Evolutionary conservation across 2,888 invertebrate species (phyloP), one percentile per base, ranked within the genome.

Genomic region (Tiphia femorata): DNA sequence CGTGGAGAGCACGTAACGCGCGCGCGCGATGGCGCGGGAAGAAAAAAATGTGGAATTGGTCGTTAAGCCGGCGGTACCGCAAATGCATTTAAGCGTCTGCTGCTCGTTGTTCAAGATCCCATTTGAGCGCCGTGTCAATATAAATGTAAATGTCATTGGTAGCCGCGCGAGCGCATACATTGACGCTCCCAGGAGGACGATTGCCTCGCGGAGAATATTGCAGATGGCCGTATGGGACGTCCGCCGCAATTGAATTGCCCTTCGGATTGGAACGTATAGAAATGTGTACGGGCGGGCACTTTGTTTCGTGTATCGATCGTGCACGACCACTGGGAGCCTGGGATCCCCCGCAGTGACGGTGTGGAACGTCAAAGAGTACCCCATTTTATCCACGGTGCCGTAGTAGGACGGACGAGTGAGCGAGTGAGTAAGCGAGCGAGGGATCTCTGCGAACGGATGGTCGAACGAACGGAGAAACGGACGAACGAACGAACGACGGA

Each of bases 121-220:
- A 76, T 76, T 75, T 65, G 61, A 59, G 58, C 62, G 67, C 60
- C 70, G 72, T 75, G 77, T 80, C 79, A 77, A 80, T 80, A 80
- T 80, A 80, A 80, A 80, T 80, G 80, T 80, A 80, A 80, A 80
- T 80, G 78, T 77, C 78, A 78, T 77, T 75, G 74, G 67, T 55
- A 61, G 69, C 54, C 51, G 65, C 61, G 66, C 67, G 64, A 60
- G 62, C 64, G 67, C 73, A 71, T 70, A 72, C 72, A 75, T 75
- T 70, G 66, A 67, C 70, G 67, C 57, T 74, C 72, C 60, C 78
- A 47, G 53, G 75, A 69, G 76, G 67, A 72, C 72, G 65, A 75
- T 76, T 75, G 70, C 66, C n/a, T 61, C 57, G 65, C 67, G 60
- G 72, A 75, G 76, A 76, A 77, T 77, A 76, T 77, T 77, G 73